Evolutionary conservation across 2,888 invertebrate genomes (phyloP).

Genomic region (Saturnia pavonia): DNA sequence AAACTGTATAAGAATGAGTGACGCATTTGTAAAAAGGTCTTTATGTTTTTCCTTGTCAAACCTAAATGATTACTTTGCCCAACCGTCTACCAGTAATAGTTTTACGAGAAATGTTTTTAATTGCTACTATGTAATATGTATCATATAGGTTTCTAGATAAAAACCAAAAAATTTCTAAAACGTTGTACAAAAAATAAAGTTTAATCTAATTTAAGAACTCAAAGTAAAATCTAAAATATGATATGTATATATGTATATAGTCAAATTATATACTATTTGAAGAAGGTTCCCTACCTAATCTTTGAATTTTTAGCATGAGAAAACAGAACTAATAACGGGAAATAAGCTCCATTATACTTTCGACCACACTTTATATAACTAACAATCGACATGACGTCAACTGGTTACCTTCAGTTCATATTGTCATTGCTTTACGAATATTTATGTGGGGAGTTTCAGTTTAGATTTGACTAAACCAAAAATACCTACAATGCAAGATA

Average conservation of each 20-base stretch:
- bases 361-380: neutral
- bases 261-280: neutral
- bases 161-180: no score
- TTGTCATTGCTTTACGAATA: neutral
- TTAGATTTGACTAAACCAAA: neutral
- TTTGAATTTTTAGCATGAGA: slow-evolving; percentile 5
- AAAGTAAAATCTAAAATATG: neutral
- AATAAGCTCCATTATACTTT: neutral
- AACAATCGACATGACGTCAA: neutral
- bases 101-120: neutral
- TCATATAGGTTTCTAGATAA: no score
- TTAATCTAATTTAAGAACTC: neutral
- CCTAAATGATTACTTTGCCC: neutral
- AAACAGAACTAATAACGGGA: slow-evolving; percentile 6
- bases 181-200: no score
- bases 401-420: neutral
- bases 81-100: neutral
- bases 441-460: neutral
- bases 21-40: neutral
- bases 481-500: no score
- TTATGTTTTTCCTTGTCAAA: neutral
- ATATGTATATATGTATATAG: neutral
- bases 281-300: neutral
- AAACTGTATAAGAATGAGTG: slow-evolving; percentile 9
- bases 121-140: neutral